These are phyloP conservation scores for Phrixothrix hirtus DNA, from an alignment of 2,888 invertebrate species.

Conservation along the genomic window DNA sequence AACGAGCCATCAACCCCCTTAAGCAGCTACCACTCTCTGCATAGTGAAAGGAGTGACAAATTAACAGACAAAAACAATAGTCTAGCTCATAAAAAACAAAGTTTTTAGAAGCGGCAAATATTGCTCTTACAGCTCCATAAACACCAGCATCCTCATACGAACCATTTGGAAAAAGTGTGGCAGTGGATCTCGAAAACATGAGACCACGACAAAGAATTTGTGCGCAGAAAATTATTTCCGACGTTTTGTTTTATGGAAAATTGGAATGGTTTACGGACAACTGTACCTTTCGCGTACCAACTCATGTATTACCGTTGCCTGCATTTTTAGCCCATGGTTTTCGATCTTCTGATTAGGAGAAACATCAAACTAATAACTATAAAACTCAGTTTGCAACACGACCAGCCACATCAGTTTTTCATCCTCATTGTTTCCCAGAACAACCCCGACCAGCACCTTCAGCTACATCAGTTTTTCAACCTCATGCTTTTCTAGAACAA, in stretches of 20 bases:
- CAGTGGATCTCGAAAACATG: neutral
- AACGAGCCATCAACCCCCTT: neutral
- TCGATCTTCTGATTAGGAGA: neutral
- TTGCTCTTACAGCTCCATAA: neutral
- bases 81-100: neutral
- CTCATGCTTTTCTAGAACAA: no score
- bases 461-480: no score
- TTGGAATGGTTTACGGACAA: neutral
- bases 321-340: neutral
- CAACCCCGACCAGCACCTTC: no score
- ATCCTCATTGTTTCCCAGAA: no score
- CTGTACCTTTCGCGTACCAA: neutral
- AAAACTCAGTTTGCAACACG: no score
- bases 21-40: neutral
- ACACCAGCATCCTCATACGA: neutral
- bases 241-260: constrained; percentile 1
- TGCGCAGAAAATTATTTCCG: constrained; percentile 2
- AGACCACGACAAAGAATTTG: no score
- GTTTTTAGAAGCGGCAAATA: no score
- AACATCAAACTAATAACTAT: no score
- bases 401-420: no score
- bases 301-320: neutral
- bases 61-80: neutral
- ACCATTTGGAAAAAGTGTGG: constrained; percentile 2
- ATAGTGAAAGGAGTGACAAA: neutral